Evolutionary conservation across 2,113 vertebrate species (phyloP).

Genomic region (Bombycilla garrulus): DNA sequence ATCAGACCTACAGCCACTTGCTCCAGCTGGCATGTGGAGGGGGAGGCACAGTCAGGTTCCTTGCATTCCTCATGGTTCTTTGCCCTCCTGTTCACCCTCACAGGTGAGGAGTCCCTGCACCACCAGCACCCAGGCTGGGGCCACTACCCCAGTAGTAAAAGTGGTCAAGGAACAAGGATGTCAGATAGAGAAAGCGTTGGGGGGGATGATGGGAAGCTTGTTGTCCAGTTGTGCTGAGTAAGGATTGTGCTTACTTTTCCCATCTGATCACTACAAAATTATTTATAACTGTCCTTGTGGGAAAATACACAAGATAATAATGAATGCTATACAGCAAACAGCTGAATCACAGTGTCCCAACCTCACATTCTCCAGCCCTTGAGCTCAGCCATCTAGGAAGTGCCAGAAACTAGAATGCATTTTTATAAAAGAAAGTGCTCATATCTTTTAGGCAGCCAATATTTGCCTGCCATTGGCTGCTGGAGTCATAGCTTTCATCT

Average conservation of each 20-base stretch:
- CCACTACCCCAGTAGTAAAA: neutral
- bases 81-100: neutral
- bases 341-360: conserved; percentile 12
- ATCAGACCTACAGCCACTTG: neutral
- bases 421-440: neutral
- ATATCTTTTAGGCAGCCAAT: neutral
- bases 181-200: neutral
- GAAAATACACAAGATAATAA: conserved; percentile 1
- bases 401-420: neutral
- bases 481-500: neutral
- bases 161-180: neutral
- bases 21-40: neutral
- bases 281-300: conserved; percentile 46
- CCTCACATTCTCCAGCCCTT: neutral
- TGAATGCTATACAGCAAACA: neutral
- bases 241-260: neutral
- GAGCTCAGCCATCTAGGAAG: neutral
- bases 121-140: neutral
- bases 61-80: neutral
- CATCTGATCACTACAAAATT: conserved; percentile 13
- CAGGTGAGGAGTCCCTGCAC: neutral
- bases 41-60: neutral
- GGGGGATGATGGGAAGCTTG: neutral
- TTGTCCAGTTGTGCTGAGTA: conserved; percentile 2
- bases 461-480: conserved; percentile 24